Base-by-base conservation (phyloP, 2,113 vertebrate species). In the Serinus canaria region DNA sequence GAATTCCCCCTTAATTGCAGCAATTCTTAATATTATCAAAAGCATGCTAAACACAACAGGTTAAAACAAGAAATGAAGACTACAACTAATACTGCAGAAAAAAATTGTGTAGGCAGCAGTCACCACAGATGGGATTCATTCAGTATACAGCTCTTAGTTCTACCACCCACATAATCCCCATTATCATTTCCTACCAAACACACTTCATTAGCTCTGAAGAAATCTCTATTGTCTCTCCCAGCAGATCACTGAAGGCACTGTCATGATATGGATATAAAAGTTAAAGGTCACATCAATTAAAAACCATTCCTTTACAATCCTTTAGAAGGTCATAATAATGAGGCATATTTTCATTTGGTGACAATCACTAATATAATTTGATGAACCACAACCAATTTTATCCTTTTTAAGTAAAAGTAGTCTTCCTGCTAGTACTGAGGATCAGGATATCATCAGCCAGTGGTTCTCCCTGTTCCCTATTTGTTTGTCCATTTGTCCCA, bases 11-110 rank as follows among this genome's bases (percentile, higher is more conserved):
- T 63, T 94, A 94, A 96, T 78, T 91, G 76, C 72, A 69, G 56
- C 31, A 83, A 70, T 77, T 76, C 89, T 94, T 68, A 90, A 6
- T 69, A 87, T 75, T 82, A 94, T 90, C 94, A 80, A 76, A 88
- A 87, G 92, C 53, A 95, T 87, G 81, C 78, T 95, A 96, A 94
- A 92, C 89, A 87, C 62, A 91, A 74, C 87, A 96, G 59, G 93
- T 97, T 94, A 96, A 87, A 92, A 94, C 94, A 96, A 91, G 94
- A 96, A 96, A 92, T 76, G 33, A 96, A 94, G 44, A 76, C 75
- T 93, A 91, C 89, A 94, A 77, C 59, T 85, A 78, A 95, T 93
- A 93, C 62, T 93, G 92, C 62, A 87, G 50, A 62, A 83, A 76
- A 87, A 90, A 92, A 89, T 58, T 83, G 86, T 89, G 93, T 94